These are phyloP conservation scores for Apoda limacodes DNA, from an alignment of 2,888 invertebrate genomes.

Conservation along the genomic window DNA sequence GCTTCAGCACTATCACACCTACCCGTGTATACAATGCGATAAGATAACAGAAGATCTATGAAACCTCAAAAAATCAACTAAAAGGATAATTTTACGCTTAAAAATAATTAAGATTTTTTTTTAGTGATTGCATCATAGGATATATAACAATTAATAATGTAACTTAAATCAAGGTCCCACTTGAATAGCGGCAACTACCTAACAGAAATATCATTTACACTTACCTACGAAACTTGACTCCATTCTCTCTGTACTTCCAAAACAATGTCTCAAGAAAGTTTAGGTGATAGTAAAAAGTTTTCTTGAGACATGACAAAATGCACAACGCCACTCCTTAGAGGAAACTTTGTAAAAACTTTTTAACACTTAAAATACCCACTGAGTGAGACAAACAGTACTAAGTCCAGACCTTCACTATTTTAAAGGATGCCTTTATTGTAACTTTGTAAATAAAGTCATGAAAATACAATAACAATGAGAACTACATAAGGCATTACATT, in stretches of 20 bases:
- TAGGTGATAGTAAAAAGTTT: conserved; percentile 40
- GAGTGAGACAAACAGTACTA: conserved; percentile 3
- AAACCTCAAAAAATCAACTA: no score
- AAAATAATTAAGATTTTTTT: no score
- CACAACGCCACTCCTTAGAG: conserved; percentile 43
- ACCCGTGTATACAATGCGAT: conserved; percentile 33
- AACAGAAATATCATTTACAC: no score
- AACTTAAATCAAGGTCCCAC: conserved; percentile 32
- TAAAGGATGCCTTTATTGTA: neutral
- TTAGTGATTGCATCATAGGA: no score
- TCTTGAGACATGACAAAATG: conserved; percentile 52
- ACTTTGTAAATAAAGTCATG: no score
- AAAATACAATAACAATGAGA: conserved; percentile 24
- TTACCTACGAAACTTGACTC: conserved; percentile 53
- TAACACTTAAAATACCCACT: conserved; percentile 16
- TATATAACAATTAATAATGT: no score
- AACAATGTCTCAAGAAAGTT: conserved; percentile 34
- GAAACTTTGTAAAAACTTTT: conserved; percentile 32
- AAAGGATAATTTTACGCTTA: no score
- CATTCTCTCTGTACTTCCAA: conserved; percentile 31
- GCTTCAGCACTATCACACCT: conserved; percentile 29
- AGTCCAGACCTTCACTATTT: neutral
- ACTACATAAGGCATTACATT: conserved; percentile 31
- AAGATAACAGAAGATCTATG: conserved; percentile 48
- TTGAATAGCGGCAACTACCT: no score